Percentiles rank a stretch among this genome's conserved stretches.
Conservation (phyloP, 2,113 vertebrate species). For the Indicator maculatus region DNA sequence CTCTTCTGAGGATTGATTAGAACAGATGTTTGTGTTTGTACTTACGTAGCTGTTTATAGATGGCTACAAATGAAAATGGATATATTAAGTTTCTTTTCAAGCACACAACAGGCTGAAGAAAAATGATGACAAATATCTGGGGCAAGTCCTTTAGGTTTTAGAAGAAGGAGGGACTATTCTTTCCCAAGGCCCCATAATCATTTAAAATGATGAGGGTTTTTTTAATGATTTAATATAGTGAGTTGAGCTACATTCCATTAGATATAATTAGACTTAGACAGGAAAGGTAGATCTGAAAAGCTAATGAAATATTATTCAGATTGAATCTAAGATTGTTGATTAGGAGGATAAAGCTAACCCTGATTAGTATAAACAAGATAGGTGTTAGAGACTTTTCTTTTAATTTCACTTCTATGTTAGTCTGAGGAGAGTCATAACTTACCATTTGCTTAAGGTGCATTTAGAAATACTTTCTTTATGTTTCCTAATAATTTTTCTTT, state of each 20-base stretch:
- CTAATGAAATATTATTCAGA: constrained; percentile 88
- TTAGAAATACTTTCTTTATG: constrained; percentile 44
- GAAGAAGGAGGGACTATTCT: constrained; percentile 32
- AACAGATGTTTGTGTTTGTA: constrained; percentile 63
- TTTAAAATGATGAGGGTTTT: constrained; percentile 72
- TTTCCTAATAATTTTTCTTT: constrained; percentile 1
- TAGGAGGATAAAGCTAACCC: constrained; percentile 84
- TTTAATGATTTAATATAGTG: constrained; percentile 83
- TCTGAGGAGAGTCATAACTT: constrained; percentile 52
- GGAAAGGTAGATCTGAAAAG: constrained; percentile 85
- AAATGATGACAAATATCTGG: constrained; percentile 31
- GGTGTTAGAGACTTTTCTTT: constrained; percentile 76
- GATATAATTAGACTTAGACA: constrained; percentile 87
- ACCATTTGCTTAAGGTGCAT: constrained; percentile 23
- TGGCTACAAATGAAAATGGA: constrained; percentile 59
- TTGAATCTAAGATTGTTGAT: constrained; percentile 85
- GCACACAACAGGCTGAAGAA: constrained; percentile 29
- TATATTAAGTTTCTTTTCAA: constrained; percentile 51
- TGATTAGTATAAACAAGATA: constrained; percentile 86
- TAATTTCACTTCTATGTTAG: constrained; percentile 69
- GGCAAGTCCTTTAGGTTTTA: constrained; percentile 43
- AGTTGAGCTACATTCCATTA: constrained; percentile 88
- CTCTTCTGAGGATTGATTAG: constrained; percentile 54
- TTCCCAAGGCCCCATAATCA: constrained; percentile 70
- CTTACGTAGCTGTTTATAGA: constrained; percentile 49